Evolutionary conservation across 2,888 invertebrate species (phyloP).

Genomic region (Eupeodes latifasciatus): DNA sequence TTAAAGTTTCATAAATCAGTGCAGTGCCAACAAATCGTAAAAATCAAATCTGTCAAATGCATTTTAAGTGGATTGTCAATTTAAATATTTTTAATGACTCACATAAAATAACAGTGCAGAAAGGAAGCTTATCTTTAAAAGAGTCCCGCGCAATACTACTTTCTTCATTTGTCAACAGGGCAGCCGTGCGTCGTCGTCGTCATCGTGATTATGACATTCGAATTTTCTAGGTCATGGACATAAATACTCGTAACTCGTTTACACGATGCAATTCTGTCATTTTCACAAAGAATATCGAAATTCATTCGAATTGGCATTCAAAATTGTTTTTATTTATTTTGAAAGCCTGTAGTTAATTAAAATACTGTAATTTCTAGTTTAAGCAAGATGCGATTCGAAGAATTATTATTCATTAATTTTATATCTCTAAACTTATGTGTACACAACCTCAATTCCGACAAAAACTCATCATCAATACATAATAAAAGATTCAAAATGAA

Average conservation of each 20-base stretch:
- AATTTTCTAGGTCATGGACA: slow-evolving; percentile 40
- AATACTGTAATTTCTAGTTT: neutral
- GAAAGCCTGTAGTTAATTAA: neutral
- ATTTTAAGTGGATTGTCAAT: neutral
- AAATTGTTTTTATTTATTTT: slow-evolving; percentile 26
- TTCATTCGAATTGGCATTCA: slow-evolving; percentile 42
- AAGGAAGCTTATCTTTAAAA: neutral
- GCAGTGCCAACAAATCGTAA: no score
- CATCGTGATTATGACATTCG: neutral
- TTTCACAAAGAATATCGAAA: slow-evolving; percentile 22
- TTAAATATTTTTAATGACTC: neutral
- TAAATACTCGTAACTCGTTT: slow-evolving; percentile 3
- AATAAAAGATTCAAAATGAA: neutral
- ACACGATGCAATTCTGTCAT: neutral
- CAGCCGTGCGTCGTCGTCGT: no score
- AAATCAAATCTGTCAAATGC: neutral
- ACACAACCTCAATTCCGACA: slow-evolving; percentile 26
- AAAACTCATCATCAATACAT: slow-evolving; percentile 1
- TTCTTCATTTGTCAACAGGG: no score
- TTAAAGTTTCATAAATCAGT: no score
- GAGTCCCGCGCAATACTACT: neutral
- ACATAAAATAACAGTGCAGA: neutral
- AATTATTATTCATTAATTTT: neutral
- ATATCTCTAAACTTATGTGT: neutral
- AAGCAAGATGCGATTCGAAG: neutral